Percentiles rank a stretch among this genome's conserved stretches.
Conservation (phyloP, 2,113 vertebrate species). For the Galemys pyrenaicus region DNA sequence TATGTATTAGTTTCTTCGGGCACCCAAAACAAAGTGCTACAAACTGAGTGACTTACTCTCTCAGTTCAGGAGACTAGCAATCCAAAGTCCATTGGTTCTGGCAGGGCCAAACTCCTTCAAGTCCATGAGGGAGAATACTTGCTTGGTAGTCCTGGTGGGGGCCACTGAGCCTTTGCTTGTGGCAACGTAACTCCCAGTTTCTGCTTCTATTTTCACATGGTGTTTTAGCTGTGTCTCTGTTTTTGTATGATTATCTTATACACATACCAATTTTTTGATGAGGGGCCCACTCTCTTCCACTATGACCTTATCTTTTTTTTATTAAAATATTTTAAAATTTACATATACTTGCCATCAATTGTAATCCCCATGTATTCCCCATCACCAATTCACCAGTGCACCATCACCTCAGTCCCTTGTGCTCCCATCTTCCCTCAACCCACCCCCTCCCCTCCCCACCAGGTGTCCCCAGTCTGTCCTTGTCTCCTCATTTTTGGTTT, state of each 20-base stretch:
- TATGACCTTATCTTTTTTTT: neutral
- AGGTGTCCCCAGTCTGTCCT: no score
- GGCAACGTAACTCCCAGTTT: neutral
- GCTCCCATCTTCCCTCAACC: no score
- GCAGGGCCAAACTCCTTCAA: neutral
- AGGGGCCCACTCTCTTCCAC: neutral
- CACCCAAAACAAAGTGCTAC: neutral
- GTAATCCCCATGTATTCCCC: no score
- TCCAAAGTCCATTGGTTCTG: neutral
- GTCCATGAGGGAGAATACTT: neutral
- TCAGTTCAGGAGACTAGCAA: neutral
- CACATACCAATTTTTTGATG: neutral
- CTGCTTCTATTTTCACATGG: neutral
- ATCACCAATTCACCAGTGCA: no score
- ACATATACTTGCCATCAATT: no score
- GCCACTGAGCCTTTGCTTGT: neutral
- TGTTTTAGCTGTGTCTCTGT: neutral
- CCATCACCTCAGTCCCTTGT: no score
- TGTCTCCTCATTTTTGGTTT: no score
- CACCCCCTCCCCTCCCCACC: no score
- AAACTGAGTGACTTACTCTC: neutral
- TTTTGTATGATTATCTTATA: neutral
- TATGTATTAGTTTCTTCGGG: neutral
- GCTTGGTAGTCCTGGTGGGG: neutral
- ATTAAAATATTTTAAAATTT: no score